A percentile compares a stretch with the other conserved stretches of the same genome.
Conservation (phyloP, 2,797 vertebrate species). For the Eidolon dupreanum region DNA sequence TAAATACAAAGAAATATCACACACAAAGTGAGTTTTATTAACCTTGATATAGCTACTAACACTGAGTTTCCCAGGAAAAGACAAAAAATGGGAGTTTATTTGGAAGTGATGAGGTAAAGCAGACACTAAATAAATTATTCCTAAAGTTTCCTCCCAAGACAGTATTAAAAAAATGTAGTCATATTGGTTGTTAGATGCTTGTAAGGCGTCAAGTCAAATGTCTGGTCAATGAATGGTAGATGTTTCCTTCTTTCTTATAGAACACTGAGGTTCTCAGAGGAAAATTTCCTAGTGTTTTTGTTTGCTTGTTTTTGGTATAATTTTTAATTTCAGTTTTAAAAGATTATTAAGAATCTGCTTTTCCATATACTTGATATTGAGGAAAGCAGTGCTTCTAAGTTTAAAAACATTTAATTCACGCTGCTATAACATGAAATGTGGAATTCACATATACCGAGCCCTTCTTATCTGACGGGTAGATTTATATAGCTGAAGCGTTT, state of each 20-base stretch:
- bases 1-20: not conserved
- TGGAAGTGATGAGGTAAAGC: not conserved
- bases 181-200: not conserved
- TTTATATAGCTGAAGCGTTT: not conserved
- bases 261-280: not conserved
- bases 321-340: conserved; percentile 54
- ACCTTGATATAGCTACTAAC: not conserved
- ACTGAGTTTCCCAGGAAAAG: not conserved
- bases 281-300: not conserved
- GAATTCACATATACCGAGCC: not conserved
- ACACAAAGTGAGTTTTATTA: not conserved
- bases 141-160: not conserved
- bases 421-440: not conserved
- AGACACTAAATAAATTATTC: conserved; percentile 3
- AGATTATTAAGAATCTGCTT: not conserved
- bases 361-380: conserved; percentile 16
- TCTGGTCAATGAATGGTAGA: not conserved
- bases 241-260: not conserved
- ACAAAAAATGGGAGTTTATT: not conserved
- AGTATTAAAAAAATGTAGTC: not conserved
- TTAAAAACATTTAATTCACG: conserved; percentile 2
- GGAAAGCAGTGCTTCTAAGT: not conserved
- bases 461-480: not conserved
- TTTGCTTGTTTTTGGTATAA: not conserved
- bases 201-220: not conserved